Evolutionary conservation across 2,113 vertebrate genomes (phyloP), one percentile per base, ranked within the genome.

Genomic region (Numida meleagris): DNA sequence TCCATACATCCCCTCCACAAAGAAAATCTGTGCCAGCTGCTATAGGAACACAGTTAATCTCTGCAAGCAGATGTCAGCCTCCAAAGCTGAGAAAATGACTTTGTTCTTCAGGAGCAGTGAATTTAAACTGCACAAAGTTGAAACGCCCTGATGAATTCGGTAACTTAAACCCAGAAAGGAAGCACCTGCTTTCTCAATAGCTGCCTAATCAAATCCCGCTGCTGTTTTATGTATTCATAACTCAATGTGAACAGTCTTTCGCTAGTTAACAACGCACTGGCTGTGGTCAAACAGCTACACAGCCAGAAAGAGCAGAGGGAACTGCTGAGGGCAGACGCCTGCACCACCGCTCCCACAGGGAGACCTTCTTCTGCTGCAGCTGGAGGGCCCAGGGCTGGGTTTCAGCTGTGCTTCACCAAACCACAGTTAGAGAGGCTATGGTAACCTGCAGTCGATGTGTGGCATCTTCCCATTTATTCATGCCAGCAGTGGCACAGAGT

Each of bases 121-220:
- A 62, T 83, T 92, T 31, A 94, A 95, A 96, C 34, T 25, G 57
- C 63, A 73, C 55, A 19, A 77, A 94, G 84, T 61, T 86, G 89
- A 90, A 92, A 95, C 6, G 86, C 82, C 82, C 81, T 74, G 72
- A 89, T 92, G 89, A 80, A 86, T 91, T 67, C 72, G 76, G 93
- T 83, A 75, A 89, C 90, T 78, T 66, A 74, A 86, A 77, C 46
- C 88, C 79, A 5, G 0, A 93, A 88, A 97, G 94, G 90, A 91
- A 96, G 91, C 96, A 97, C 96, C 96, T 97, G 97, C 93, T 94
- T 87, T 88, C 95, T 93, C 74, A 89, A 87, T 23, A 78, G 38
- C 15, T 6, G 2, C 61, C 87, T 95, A 87, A 55, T 85, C 83
- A 95, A 94, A 94, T 51, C 76, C 90, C 7, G 1, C 24, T 9